These are phyloP conservation scores for Oryzias melastigma DNA, from an alignment of 2,113 vertebrate species.

Conservation along the genomic window DNA sequence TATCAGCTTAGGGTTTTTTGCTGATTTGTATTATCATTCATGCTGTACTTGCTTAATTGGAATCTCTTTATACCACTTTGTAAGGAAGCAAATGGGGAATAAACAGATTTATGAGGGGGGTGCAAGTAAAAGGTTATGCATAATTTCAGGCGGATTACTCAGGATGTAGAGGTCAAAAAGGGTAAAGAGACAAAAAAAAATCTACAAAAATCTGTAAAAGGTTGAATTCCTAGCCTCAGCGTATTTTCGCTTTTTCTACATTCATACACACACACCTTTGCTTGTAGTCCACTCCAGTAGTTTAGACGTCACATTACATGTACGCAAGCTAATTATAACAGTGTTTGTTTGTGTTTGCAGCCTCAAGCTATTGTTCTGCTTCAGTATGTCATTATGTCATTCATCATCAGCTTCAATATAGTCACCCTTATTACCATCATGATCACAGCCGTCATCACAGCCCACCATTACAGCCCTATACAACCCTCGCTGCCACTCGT, in stretches of 20 bases:
- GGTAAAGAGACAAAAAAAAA: constrained; percentile 62
- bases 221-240: constrained; percentile 21
- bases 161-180: constrained; percentile 73
- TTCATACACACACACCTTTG: constrained; percentile 14
- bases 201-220: constrained; percentile 42
- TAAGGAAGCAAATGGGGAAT: constrained; percentile 67
- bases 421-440: constrained; percentile 52
- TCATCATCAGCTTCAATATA: constrained; percentile 54
- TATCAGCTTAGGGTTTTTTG: constrained; percentile 61
- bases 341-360: constrained; percentile 53
- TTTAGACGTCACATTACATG: constrained; percentile 16
- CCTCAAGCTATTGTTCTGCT: constrained; percentile 50
- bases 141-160: constrained; percentile 74
- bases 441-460: constrained; percentile 23
- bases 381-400: constrained; percentile 60
- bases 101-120: constrained; percentile 65
- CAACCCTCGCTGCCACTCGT: neutral
- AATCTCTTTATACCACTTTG: constrained; percentile 72
- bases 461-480: constrained; percentile 14
- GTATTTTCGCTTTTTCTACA: constrained; percentile 3
- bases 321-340: constrained; percentile 48
- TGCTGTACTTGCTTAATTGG: constrained; percentile 71
- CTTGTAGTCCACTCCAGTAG: constrained; percentile 10
- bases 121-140: constrained; percentile 74
- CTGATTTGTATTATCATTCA: constrained; percentile 66